A percentile compares a stretch with the other conserved stretches of the same genome.
Conservation (phyloP, 2,888 invertebrate genomes). For the Campaea margaritaria region DNA sequence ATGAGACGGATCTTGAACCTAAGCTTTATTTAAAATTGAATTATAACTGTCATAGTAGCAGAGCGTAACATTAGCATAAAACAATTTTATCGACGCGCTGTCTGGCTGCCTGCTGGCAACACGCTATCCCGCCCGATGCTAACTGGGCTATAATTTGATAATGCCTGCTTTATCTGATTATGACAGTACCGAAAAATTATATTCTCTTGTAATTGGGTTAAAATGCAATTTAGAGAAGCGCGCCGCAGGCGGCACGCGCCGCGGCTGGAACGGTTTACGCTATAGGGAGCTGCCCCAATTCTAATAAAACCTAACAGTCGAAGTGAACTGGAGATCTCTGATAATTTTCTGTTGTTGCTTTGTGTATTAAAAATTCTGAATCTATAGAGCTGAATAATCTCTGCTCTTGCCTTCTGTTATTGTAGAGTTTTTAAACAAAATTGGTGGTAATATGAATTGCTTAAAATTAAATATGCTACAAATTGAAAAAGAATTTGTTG, state of each 20-base stretch:
- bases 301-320: conserved; percentile 22
- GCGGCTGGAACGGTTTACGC: conserved; percentile 52
- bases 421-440: too few species aligned
- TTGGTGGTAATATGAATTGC: too few species aligned
- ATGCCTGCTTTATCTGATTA: conserved; percentile 81
- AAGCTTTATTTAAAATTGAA: conserved; percentile 31
- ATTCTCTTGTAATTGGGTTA: conserved; percentile 83
- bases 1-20: not conserved
- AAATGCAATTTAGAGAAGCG: conserved; percentile 84
- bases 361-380: not conserved
- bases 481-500: too few species aligned
- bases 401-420: too few species aligned
- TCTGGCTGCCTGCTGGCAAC: conserved; percentile 29
- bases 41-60: conserved; percentile 30
- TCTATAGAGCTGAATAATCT: too few species aligned
- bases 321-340: conserved; percentile 30
- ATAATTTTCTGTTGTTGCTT: conserved; percentile 14
- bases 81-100: conserved; percentile 54
- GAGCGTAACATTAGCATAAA: conserved; percentile 37
- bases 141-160: conserved; percentile 79
- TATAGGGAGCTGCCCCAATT: conserved; percentile 33
- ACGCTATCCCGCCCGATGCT: conserved; percentile 67
- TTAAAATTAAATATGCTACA: too few species aligned
- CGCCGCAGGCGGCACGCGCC: conserved; percentile 73
- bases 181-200: conserved; percentile 83